Conservation (phyloP, 2,888 invertebrate species). For the Bembecia ichneumoniformis region DNA sequence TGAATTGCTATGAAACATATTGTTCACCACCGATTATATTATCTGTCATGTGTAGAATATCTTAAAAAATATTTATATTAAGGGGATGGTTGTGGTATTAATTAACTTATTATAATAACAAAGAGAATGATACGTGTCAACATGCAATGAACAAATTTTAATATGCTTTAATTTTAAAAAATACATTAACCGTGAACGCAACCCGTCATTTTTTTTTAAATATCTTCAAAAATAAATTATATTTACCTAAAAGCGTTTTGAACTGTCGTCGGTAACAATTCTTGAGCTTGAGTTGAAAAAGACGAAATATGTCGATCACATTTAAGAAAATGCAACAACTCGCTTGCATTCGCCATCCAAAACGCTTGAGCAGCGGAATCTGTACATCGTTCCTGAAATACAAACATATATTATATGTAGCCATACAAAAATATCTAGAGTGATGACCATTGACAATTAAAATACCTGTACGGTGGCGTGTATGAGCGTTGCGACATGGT, state of each 20-base stretch:
- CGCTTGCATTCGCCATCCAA: slow-evolving; percentile 98
- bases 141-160: no score
- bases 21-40: no score
- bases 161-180: no score
- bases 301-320: slow-evolving; percentile 95
- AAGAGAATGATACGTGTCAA: no score
- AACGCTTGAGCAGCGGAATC: slow-evolving; percentile 91
- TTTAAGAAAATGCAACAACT: slow-evolving; percentile 95
- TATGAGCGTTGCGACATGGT: slow-evolving; percentile 91
- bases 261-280: slow-evolving; percentile 92
- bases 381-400: slow-evolving; percentile 81
- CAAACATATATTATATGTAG: not conserved
- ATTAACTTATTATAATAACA: no score
- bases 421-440: not conserved
- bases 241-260: slow-evolving; percentile 88
- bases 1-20: no score
- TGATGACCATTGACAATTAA: not conserved
- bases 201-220: no score
- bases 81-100: no score
- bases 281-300: slow-evolving; percentile 93
- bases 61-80: no score
- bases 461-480: slow-evolving; percentile 85
- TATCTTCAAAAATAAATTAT: not conserved
- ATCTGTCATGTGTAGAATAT: no score
- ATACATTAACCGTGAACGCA: no score